Conservation (phyloP, 35 echinoderm and acorn worm species). For the Amphiura filiformis region DNA sequence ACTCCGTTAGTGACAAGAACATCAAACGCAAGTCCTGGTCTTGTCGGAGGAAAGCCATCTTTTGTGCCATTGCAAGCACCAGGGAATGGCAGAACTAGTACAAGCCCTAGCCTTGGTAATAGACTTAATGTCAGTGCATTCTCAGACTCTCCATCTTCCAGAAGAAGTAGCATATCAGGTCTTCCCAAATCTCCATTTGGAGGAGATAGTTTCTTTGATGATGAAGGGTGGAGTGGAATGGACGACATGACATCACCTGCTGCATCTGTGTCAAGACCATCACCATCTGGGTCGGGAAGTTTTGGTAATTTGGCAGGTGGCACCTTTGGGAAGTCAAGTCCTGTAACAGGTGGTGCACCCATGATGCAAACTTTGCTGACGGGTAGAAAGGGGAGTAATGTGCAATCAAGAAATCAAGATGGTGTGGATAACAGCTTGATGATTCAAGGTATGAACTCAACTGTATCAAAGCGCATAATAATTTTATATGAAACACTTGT, state of each 20-base stretch:
- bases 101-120: not conserved
- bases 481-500: too few species aligned
- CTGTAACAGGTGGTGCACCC: not conserved
- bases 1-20: not conserved
- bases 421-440: not conserved
- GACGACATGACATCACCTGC: not conserved
- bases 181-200: conserved; percentile 14
- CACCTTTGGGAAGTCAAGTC: not conserved
- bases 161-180: conserved; percentile 4
- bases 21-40: not conserved
- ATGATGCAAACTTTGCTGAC: not conserved
- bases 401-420: not conserved
- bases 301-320: not conserved
- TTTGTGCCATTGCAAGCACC: not conserved
- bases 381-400: not conserved
- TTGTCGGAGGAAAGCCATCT: not conserved
- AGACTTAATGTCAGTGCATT: not conserved
- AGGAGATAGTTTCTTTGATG: conserved; percentile 53
- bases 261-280: not conserved
- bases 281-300: not conserved
- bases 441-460: not conserved
- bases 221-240: not conserved
- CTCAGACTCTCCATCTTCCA: not conserved
- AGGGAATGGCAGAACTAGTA: not conserved
- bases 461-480: too few species aligned